A percentile compares a stretch with the other conserved stretches of the same genome.
phyloP scores from a whole-genome alignment of 2,113 vertebrate genomes.

The Numenius arquata region DNA sequence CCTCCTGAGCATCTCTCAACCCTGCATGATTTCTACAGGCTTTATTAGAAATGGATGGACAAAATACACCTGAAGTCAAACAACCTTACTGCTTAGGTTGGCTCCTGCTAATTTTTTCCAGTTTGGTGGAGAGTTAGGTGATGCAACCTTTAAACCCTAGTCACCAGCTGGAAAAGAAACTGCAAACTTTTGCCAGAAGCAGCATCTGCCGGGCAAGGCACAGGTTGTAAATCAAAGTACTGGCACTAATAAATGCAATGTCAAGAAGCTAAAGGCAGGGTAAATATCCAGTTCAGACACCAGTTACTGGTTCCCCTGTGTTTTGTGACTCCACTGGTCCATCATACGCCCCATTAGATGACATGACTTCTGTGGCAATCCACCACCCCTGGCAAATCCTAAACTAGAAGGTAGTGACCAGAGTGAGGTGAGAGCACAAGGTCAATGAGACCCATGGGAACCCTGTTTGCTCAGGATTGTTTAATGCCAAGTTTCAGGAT shows the following conservation, averaged over 20 bases:
- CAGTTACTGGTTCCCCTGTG: neutral
- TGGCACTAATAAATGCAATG: neutral
- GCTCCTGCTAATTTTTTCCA: neutral
- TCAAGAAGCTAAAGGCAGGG: neutral
- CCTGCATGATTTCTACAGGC: neutral
- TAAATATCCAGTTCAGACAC: neutral
- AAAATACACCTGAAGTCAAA: neutral
- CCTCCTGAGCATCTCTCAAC: neutral
- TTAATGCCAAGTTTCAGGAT: neutral
- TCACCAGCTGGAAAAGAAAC: neutral
- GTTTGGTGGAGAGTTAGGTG: neutral
- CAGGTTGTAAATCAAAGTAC: neutral
- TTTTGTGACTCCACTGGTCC: neutral
- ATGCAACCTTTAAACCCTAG: neutral
- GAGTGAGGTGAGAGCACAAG: neutral
- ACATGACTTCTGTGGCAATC: neutral
- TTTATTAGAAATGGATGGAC: neutral
- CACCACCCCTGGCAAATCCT: neutral
- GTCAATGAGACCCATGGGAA: fast-evolving
- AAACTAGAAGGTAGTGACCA: neutral
- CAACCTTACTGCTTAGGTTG: neutral
- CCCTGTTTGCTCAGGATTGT: neutral
- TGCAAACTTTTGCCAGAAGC: neutral
- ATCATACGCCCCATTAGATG: neutral
- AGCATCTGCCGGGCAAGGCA: neutral